Evolutionary conservation across 2,888 invertebrate genomes (phyloP).

Genomic region (Fragum whitleyi): DNA sequence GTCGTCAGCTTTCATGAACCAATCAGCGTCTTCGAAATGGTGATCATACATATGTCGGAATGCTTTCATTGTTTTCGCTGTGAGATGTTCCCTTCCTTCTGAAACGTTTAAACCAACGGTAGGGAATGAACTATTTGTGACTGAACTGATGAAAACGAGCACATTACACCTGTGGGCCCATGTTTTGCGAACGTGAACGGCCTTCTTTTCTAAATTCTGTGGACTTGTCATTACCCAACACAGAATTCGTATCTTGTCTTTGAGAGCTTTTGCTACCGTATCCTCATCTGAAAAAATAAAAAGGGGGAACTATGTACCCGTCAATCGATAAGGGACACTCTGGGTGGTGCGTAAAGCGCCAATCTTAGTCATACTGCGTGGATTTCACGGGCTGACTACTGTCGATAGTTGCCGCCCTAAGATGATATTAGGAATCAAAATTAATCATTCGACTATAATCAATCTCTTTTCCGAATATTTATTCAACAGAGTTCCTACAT

Average conservation of each 20-base stretch:
- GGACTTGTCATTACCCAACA: constrained; percentile 99
- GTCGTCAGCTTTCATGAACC: constrained; percentile 99
- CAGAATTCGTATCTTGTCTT: constrained; percentile 92
- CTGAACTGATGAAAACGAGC: constrained; percentile 85
- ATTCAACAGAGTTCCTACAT: no score
- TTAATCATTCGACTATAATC: no score
- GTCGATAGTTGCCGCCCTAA: no score
- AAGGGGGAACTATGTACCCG: no score
- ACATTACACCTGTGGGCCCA: constrained; percentile 93
- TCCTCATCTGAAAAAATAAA: constrained; percentile 68
- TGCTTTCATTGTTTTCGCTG: constrained; percentile 98
- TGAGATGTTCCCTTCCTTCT: constrained; percentile 95
- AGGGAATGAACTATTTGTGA: constrained; percentile 90
- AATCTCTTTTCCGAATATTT: no score
- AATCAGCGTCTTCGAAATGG: constrained; percentile 93
- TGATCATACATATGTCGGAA: constrained; percentile 94
- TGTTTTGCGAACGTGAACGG: constrained; percentile 95
- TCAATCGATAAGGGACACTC: background rate
- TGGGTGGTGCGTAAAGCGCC: background rate
- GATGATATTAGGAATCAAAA: no score
- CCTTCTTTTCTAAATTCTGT: constrained; percentile 94
- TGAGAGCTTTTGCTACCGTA: constrained; percentile 86
- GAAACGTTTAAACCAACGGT: constrained; percentile 91
- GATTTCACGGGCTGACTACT: background rate
- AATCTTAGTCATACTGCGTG: background rate